Evolutionary conservation across 2,888 invertebrate species (phyloP), one percentile per base, ranked within the genome.

Genomic region (Urechis unicinctus): DNA sequence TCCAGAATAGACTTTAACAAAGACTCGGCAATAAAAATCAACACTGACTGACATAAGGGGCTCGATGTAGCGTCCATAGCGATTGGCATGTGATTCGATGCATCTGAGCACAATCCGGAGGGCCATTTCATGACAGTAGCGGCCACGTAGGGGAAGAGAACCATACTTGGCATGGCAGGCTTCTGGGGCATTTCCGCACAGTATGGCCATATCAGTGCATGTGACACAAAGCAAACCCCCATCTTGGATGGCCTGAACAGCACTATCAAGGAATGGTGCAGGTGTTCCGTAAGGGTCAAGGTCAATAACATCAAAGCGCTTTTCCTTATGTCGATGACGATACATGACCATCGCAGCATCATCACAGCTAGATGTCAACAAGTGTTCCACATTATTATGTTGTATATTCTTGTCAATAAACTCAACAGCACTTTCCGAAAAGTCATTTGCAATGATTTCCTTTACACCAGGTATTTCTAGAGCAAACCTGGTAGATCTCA

Each of bases 251-350:
- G 75, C 67, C 61, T 77, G 75, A 1, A 78, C 72, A 26, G 75
- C 73, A 1, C 71, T 67, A 67, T 78, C 77, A 0, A 99, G 81
- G 79, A 98, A 99, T 43, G 85, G 85, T 1, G 91, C 86, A 0
- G 98, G 94, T 68, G 92, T 91, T 1, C 98, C 98, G 65, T 97
- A 99, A 0, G 98, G 98, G 80, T 99, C 98, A 56, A 99, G 79
- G 78, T 99, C 98, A 52, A 99, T 86, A 0, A 86, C 91, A 69
- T 94, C 85, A 75, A 94, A 96, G 42, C 86, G 83, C 53, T 86
- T 82, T 1, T 79, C 71, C 25, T 82, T 80, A 24, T 81, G 81
- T 51, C 86, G 85, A 67, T 88, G 86, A 65, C 68, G 63, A 53
- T 75, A 70, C 77, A 78, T 77, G 6, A 76, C 62, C 70, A 74